A percentile compares a stretch with the other conserved stretches of the same genome.
phyloP scores from a whole-genome alignment of 1,140 invertebrate species.

The Acyrthosiphon pisum region DNA sequence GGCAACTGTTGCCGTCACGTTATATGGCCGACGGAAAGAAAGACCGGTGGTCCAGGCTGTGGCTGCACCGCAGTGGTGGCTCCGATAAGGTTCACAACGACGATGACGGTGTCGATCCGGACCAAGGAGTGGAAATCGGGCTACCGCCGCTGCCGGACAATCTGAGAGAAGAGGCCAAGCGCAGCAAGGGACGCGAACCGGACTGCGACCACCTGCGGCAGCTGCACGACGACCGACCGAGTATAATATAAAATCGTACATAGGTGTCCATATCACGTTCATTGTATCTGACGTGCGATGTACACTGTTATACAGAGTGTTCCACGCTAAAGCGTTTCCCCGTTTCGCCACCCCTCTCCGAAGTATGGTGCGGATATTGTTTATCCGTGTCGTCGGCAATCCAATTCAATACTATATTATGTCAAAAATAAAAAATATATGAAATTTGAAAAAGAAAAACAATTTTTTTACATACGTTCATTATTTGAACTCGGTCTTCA shows the following conservation, averaged over 20 bases:
- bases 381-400: no score
- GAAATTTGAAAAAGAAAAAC: no score
- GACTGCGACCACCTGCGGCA: not conserved
- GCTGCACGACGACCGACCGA: not conserved
- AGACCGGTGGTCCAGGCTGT: constrained; percentile 24
- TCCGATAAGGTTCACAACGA: not conserved
- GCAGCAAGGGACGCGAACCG: not conserved
- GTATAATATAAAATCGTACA: not conserved
- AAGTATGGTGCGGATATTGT: not conserved
- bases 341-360: not conserved
- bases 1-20: not conserved
- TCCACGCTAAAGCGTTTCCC: not conserved
- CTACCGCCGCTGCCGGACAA: constrained; percentile 23
- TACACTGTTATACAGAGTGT: not conserved
- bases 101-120: constrained; percentile 15
- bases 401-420: no score
- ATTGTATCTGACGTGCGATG: not conserved
- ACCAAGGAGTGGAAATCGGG: not conserved
- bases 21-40: not conserved
- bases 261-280: no score
- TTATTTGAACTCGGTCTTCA: no score
- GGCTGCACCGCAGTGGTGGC: not conserved
- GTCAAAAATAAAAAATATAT: no score
- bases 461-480: no score
- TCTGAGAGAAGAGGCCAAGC: not conserved